Base-by-base conservation (phyloP, 2,888 invertebrate genomes). In the Actias luna region DNA sequence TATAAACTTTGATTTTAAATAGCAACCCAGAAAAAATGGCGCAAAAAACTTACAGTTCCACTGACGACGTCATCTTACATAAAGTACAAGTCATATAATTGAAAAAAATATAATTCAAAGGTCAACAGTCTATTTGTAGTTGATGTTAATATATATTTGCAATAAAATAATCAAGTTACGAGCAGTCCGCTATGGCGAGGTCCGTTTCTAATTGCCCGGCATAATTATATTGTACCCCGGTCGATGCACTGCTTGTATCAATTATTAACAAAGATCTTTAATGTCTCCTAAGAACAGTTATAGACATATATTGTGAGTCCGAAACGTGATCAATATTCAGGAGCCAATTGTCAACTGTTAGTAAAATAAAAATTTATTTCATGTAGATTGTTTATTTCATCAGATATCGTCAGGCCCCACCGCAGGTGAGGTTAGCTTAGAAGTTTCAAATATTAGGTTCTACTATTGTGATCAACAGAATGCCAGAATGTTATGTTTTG, bases 191-290 rank as follows among this genome's bases (percentile, higher is more conserved):
- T 60, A 59, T 39, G n/a, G 7, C 25, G 31, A 33, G 29, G 57
- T 42, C 57, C 58, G 39, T 39, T 57, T 61, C 58, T 61, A 58
- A 61, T 61, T 58, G 61, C 29, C n/a, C 14, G 29, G 39, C 57
- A 31, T 61, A 61, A 61, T 61, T 61, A 42, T 25, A 46, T 61
- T 57, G 57, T 31, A 18, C 35, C n/a, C 29, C 61, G 57, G 61
- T 61, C 61, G 61, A 58, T 61, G 61, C 61, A 46, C 61, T 39
- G 36, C n/a, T 50, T 35, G 7, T 25, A 52, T 61, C 39, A 57
- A 29, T 61, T 61, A 61, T 42, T 58, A 61, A 57, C 18, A 46
- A 36, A 52, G 55, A 16, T 61, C 36, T 55, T 61, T 18, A 61
- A 46, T 31, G 55, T 27, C 29, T 31, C 8, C 36, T 16, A 16